phyloP scores from a whole-genome alignment of 2,797 vertebrate species.

The Malurus leucopterus region DNA sequence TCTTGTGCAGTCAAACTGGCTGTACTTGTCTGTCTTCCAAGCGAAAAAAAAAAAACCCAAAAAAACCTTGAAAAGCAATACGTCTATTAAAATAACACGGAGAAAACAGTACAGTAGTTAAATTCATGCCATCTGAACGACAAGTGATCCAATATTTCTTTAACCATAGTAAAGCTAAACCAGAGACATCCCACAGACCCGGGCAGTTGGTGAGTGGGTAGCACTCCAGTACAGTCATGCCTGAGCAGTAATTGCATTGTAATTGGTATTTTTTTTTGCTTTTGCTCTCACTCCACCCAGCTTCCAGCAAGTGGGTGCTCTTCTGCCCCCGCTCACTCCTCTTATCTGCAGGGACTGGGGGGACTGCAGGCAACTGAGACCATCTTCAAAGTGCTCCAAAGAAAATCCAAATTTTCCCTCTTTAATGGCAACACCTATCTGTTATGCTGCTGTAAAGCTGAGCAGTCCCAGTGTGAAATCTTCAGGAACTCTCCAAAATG shows the following conservation, averaged over 20 bases:
- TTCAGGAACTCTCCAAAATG: not conserved
- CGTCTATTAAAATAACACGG: not conserved
- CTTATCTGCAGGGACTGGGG: not conserved
- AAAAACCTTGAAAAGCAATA: not conserved
- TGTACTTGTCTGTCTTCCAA: not conserved
- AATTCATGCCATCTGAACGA: not conserved
- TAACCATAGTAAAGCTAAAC: constrained; percentile 8
- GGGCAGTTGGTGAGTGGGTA: constrained; percentile 58
- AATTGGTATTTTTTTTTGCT: constrained; percentile 2
- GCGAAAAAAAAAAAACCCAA: not conserved
- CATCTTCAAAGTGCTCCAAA: not conserved
- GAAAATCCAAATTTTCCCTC: not conserved
- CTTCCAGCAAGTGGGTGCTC: not conserved
- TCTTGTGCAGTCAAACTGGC: not conserved
- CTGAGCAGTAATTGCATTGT: constrained; percentile 23
- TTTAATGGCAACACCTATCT: not conserved
- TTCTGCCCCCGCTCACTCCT: not conserved
- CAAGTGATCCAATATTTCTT: not conserved
- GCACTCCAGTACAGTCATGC: constrained; percentile 9
- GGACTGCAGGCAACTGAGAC: not conserved
- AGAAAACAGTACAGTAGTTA: not conserved
- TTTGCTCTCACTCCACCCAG: not conserved
- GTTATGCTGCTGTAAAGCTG: not conserved
- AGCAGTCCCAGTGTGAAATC: not conserved
- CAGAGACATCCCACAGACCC: constrained; percentile 2